Evolutionary conservation across 1,140 invertebrate species (phyloP).

Genomic region (Solenopsis fugax): DNA sequence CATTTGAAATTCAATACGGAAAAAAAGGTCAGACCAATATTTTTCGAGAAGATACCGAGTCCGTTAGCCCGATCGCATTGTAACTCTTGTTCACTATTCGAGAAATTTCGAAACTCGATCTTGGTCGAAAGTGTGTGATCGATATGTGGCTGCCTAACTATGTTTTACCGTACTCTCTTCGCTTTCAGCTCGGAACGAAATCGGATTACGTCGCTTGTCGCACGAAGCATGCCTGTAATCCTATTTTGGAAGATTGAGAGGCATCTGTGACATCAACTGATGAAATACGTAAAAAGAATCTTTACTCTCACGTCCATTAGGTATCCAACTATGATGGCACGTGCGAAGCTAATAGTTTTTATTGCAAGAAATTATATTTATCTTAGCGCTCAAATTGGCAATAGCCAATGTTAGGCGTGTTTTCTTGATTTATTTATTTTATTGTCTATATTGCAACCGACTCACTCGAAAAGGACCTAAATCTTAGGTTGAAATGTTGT

Average conservation of each 20-base stretch:
- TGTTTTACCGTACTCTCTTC: background rate
- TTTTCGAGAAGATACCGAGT: slow-evolving; percentile 36
- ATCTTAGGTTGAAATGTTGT: no score
- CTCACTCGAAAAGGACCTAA: no score
- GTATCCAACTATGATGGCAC: background rate
- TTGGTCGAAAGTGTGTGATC: background rate
- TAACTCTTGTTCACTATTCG: background rate
- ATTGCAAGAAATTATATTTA: background rate
- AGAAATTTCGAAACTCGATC: slow-evolving; percentile 29
- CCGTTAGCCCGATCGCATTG: background rate
- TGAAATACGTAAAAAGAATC: background rate
- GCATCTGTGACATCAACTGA: background rate
- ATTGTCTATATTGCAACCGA: no score
- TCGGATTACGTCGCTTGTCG: slow-evolving; percentile 31
- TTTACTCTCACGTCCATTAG: background rate
- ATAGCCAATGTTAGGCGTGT: no score
- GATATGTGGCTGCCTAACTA: background rate
- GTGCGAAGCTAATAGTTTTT: background rate
- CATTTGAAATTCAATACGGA: slow-evolving; percentile 63
- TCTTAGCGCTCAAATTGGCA: no score
- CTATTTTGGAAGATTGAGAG: slow-evolving; percentile 29
- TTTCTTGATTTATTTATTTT: no score
- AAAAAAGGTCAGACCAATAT: slow-evolving; percentile 57
- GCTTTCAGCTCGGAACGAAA: slow-evolving; percentile 8
- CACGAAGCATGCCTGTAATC: slow-evolving; percentile 18